A percentile compares a stretch with the other conserved stretches of the same genome.
Conservation (phyloP, 2,113 vertebrate genomes). For the Passerina amoena region DNA sequence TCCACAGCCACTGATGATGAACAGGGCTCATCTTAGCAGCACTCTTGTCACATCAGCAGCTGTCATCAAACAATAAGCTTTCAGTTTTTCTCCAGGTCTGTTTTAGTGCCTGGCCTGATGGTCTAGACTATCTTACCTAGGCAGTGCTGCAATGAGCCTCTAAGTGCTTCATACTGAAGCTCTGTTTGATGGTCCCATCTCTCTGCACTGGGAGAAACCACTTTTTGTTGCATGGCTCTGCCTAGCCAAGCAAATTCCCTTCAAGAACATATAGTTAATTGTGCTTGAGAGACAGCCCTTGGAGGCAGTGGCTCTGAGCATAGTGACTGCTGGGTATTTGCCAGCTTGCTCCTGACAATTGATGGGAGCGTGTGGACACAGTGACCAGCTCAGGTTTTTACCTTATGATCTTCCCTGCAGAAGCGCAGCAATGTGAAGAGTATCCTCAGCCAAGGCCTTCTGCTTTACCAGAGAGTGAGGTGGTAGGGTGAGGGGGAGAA, state of each 20-base stretch:
- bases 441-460: background rate
- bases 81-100: background rate
- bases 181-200: background rate
- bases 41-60: background rate
- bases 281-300: background rate
- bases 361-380: background rate
- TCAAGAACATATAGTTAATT: background rate
- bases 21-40: background rate
- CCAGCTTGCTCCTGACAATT: background rate
- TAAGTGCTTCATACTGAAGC: background rate
- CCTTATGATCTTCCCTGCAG: background rate
- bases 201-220: background rate
- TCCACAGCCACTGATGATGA: background rate
- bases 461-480: background rate
- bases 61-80: background rate
- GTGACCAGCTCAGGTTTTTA: background rate
- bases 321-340: background rate
- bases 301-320: background rate
- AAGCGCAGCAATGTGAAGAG: too few relatives aligned
- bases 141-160: background rate
- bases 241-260: background rate
- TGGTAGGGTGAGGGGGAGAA: background rate
- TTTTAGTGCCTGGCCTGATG: background rate
- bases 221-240: background rate
- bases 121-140: background rate